Evolutionary conservation across 2,888 invertebrate genomes (phyloP).

Genomic region (Dorcus parallelipipedus): DNA sequence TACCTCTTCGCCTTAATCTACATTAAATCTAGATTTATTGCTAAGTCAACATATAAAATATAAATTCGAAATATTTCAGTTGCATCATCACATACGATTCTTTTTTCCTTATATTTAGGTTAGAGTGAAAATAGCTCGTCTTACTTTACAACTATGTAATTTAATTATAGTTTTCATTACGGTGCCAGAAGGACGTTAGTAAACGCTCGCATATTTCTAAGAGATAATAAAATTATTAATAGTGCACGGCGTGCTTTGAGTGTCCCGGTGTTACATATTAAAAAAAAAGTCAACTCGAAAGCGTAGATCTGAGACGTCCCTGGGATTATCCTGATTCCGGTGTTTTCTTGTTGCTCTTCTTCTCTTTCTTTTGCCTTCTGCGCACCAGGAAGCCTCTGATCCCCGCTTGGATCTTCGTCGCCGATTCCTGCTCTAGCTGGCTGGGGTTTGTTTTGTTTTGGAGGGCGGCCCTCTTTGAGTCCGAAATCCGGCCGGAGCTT

Average conservation of each 20-base stretch:
- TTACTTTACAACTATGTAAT: conserved; percentile 1
- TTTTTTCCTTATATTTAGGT: not conserved
- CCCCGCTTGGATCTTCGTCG: conserved; percentile 57
- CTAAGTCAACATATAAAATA: no score
- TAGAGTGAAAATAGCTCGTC: not conserved
- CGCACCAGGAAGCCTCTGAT: conserved; percentile 55
- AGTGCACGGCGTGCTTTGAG: no score
- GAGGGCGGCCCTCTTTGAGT: conserved; percentile 12
- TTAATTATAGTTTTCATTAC: conserved; percentile 10
- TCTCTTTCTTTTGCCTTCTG: conserved; percentile 48
- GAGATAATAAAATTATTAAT: no score
- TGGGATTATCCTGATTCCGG: not conserved
- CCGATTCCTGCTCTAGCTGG: conserved; percentile 46
- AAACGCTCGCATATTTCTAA: not conserved
- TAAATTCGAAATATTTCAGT: not conserved
- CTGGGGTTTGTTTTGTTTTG: conserved; percentile 13
- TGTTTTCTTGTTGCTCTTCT: conserved; percentile 4
- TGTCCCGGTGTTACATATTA: no score
- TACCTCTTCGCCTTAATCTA: no score
- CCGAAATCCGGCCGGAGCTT: conserved; percentile 29
- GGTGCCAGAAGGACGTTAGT: conserved; percentile 10
- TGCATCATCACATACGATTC: not conserved
- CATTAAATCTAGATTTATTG: no score
- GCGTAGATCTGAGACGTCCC: not conserved
- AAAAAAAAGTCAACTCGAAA: no score